phyloP scores from a whole-genome alignment of 1,140 invertebrate species.

The Sycophaga agraensis region DNA sequence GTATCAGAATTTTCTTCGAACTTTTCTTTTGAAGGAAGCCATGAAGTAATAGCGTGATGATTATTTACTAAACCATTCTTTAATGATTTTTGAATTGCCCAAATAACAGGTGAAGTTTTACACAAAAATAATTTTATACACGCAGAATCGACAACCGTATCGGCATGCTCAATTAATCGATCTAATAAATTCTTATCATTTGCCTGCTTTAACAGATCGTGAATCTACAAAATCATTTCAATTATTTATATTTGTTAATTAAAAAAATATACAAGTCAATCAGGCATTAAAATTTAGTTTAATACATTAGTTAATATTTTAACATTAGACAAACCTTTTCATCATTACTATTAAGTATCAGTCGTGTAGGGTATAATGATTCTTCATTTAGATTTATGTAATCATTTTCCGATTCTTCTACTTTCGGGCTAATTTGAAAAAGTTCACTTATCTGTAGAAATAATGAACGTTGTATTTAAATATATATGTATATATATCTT shows the following conservation, averaged over 20 bases:
- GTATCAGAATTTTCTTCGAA: slow-evolving; percentile 64
- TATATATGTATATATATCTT: too few species aligned
- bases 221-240: too few species aligned
- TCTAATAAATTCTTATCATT: slow-evolving; percentile 65
- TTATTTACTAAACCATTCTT: slow-evolving; percentile 37
- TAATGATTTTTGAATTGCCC: slow-evolving; percentile 70
- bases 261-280: slow-evolving; percentile 2
- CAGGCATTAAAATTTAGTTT: neutral
- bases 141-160: slow-evolving; percentile 63
- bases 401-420: slow-evolving; percentile 19
- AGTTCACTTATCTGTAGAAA: slow-evolving; percentile 42
- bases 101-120: slow-evolving; percentile 74
- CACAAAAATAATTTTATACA: slow-evolving; percentile 76
- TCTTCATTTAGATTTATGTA: slow-evolving; percentile 24
- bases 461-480: too few species aligned
- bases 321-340: slow-evolving; percentile 37
- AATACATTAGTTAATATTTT: slow-evolving; percentile 7
- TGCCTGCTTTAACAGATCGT: slow-evolving; percentile 60
- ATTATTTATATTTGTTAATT: too few species aligned
- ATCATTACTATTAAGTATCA: slow-evolving; percentile 41
- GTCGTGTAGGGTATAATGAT: slow-evolving; percentile 35
- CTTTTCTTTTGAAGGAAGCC: slow-evolving; percentile 66
- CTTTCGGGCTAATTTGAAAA: slow-evolving; percentile 40
- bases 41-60: slow-evolving; percentile 40
- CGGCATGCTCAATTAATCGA: slow-evolving; percentile 63